Conservation (phyloP, 2,888 invertebrate species). For the Folsomia candida region DNA sequence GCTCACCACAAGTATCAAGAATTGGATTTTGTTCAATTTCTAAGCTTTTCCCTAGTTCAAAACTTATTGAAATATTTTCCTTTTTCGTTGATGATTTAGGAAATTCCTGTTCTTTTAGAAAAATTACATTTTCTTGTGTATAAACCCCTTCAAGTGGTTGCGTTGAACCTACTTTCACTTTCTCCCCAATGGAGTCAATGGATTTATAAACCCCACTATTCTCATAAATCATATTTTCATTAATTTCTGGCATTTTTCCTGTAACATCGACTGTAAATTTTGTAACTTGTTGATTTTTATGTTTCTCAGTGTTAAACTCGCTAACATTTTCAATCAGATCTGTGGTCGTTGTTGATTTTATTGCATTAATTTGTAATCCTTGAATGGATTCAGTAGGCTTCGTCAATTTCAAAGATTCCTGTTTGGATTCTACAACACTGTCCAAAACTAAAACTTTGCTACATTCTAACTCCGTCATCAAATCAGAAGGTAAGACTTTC, state of each 20-base stretch:
- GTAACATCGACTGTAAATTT: background rate
- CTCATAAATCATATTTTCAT: background rate
- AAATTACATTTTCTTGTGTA: background rate
- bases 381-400: slow-evolving; percentile 1
- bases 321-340: background rate
- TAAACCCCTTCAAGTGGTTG: slow-evolving; percentile 6
- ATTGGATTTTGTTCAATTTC: background rate
- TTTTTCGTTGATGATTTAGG: background rate
- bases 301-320: background rate
- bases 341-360: background rate
- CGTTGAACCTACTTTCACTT: too few relatives aligned
- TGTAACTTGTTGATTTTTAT: background rate
- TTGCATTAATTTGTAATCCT: background rate
- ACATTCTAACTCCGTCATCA: background rate
- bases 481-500: background rate
- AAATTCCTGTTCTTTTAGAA: background rate
- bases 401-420: background rate
- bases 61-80: background rate
- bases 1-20: background rate
- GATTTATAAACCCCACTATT: background rate
- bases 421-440: background rate
- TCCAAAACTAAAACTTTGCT: background rate
- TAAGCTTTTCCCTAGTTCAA: background rate
- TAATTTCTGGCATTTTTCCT: background rate
- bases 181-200: background rate